Conservation (phyloP, 2,113 vertebrate genomes). For the Parotia lawesii region DNA sequence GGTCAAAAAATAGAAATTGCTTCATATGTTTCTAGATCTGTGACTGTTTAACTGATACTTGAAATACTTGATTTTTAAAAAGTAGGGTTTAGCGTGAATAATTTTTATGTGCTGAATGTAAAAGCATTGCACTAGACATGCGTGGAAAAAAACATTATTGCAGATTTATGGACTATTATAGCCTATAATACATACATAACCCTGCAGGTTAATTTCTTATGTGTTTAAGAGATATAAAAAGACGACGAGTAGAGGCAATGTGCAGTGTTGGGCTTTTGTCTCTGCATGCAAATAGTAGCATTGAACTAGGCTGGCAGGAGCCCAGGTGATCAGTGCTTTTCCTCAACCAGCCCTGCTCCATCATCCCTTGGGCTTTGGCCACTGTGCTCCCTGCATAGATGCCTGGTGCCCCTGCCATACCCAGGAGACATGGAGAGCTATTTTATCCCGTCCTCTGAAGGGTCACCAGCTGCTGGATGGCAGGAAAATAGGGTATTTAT, state of each 20-base stretch:
- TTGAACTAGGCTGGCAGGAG: not conserved
- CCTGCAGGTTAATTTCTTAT: not conserved
- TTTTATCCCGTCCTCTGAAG: not conserved
- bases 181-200: not conserved
- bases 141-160: not conserved
- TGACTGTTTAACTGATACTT: not conserved
- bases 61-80: not conserved
- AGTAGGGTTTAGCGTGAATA: not conserved
- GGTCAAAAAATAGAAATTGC: not conserved
- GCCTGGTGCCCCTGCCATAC: not conserved
- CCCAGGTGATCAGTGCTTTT: not conserved
- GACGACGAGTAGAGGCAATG: not conserved
- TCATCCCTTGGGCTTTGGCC: not conserved
- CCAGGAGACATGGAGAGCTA: not conserved
- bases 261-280: not conserved
- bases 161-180: not conserved
- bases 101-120: not conserved
- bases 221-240: not conserved
- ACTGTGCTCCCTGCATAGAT: accelerated
- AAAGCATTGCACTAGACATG: not conserved
- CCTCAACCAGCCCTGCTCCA: not conserved
- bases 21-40: not conserved
- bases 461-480: not conserved
- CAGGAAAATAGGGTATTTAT: not conserved
- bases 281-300: not conserved